These are phyloP conservation scores for Amiota mariae DNA, from an alignment of 2,888 invertebrate species.

Conservation along the genomic window DNA sequence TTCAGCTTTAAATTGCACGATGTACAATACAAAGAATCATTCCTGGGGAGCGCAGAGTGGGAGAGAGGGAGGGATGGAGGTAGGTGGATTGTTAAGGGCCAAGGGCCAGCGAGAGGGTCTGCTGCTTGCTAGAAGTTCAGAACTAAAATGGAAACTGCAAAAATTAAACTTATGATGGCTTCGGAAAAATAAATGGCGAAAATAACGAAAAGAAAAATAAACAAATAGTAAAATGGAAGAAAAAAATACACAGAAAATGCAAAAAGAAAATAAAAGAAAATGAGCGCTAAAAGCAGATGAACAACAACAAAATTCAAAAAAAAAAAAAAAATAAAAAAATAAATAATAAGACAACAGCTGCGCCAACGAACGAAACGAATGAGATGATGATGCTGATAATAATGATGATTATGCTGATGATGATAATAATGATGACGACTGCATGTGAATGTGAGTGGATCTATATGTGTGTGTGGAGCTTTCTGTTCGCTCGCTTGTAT, in stretches of 20 bases:
- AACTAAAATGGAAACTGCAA: constrained; percentile 55
- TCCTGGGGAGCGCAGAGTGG: background rate
- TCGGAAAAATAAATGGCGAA: constrained; percentile 34
- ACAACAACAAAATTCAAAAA: too few relatives aligned
- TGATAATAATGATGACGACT: too few relatives aligned
- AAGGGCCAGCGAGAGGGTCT: too few relatives aligned
- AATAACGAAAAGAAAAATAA: constrained; percentile 51
- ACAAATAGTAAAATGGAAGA: constrained; percentile 38
- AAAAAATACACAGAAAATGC: constrained; percentile 36
- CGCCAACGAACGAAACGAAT: constrained; percentile 32
- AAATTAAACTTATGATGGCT: constrained; percentile 56
- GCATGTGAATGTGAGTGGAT: constrained; percentile 20
- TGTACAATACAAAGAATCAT: background rate
- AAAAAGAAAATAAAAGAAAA: constrained; percentile 42
- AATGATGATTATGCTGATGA: too few relatives aligned
- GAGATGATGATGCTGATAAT: too few relatives aligned
- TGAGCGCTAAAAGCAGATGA: constrained; percentile 41
- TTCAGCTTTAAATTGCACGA: constrained; percentile 34
- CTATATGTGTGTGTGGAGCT: constrained; percentile 19
- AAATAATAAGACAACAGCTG: constrained; percentile 65
- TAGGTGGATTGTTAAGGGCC: constrained; percentile 10
- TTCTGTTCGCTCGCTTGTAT: constrained; percentile 6
- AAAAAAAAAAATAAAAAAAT: constrained; percentile 45
- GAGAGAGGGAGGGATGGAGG: background rate
- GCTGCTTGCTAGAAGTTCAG: constrained; percentile 44